Percentiles rank a stretch among this genome's conserved stretches.
phyloP scores from a whole-genome alignment of 2,888 invertebrate genomes.

The Gibbula magus region DNA sequence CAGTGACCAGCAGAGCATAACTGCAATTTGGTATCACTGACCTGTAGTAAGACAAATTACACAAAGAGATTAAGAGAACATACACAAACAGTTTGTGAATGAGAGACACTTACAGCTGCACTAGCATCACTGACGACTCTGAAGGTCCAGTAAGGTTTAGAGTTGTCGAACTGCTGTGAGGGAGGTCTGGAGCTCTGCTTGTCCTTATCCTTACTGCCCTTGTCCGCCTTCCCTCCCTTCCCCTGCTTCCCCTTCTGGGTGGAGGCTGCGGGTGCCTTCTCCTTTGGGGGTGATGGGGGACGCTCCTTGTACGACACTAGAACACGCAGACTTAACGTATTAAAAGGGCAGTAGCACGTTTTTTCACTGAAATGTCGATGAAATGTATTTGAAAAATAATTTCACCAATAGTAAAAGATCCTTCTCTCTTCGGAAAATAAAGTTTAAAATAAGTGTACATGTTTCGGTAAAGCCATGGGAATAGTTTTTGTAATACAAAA shows the following conservation, averaged over 20 bases:
- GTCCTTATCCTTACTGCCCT: slow-evolving; percentile 61
- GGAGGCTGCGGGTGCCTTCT: slow-evolving; percentile 56
- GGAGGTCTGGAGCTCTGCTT: slow-evolving; percentile 66
- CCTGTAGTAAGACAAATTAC: too few relatives aligned
- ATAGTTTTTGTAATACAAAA: too few relatives aligned
- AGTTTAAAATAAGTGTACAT: too few relatives aligned
- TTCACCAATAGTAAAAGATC: too few relatives aligned
- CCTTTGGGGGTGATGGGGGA: slow-evolving; percentile 62
- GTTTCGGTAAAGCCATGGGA: too few relatives aligned
- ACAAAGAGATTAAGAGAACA: too few relatives aligned
- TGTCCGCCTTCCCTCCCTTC: slow-evolving; percentile 66
- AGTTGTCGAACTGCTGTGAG: slow-evolving; percentile 72
- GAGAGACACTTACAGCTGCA: slow-evolving; percentile 59
- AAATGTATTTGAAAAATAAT: too few relatives aligned
- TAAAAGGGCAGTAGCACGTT: neutral
- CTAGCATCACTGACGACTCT: slow-evolving; percentile 72
- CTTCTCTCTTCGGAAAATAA: too few relatives aligned
- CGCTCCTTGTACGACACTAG: slow-evolving; percentile 65
- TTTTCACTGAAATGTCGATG: too few relatives aligned
- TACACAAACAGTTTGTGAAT: too few relatives aligned
- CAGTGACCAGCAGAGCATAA: too few relatives aligned
- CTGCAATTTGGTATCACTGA: too few relatives aligned
- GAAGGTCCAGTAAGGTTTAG: slow-evolving; percentile 73
- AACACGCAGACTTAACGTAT: slow-evolving; percentile 24
- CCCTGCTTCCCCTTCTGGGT: slow-evolving; percentile 54